Base-by-base conservation (phyloP, 2,113 vertebrate species). In the Thomomys bottae region DNA sequence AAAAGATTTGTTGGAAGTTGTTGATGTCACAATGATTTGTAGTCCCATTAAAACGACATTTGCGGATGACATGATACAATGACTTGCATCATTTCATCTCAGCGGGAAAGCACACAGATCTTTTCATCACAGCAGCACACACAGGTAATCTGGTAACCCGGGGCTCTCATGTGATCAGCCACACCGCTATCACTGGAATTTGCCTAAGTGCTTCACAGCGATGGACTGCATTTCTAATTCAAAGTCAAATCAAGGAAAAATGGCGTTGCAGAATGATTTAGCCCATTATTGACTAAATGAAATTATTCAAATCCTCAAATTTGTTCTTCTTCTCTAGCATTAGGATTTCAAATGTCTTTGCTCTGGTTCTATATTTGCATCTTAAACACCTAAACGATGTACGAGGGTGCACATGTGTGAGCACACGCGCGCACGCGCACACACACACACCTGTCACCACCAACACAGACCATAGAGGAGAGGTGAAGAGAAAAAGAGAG, bases 1-100 rank as follows among this genome's bases (percentile, higher is more conserved):
- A 18, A 79, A 96, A 96, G 95, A 94, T 93, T 95, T 95, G 90
- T 96, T 95, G 84, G 90, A 93, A 70, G 87, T 92, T 92, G 86
- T 94, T 90, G 92, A 81, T 96, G 94, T 94, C 95, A 94, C 84
- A 72, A 86, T 97, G 96, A 95, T 96, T 96, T 96, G 92, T 95
- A 87, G 94, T 68, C 84, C 92, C 93, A 96, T 94, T 95, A 97
- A 94, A 96, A 85, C 94, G 92, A 89, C 89, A 96, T 95, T 96
- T 91, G 94, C 91, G 80, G 95, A 94, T 96, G 94, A 97, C 95
- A 94, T 38, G 91, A 96, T 92, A 81, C 54, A 20, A 87, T 71
- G 54, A 26, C 0, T 85, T 68, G 87, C 84, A 89, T 93, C 87
- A 79, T 82, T 95, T 85, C 89, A 70, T 96, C 96, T 89, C 94